phyloP scores from a whole-genome alignment of 1,140 invertebrate species.

The Elysia chlorotica region DNA sequence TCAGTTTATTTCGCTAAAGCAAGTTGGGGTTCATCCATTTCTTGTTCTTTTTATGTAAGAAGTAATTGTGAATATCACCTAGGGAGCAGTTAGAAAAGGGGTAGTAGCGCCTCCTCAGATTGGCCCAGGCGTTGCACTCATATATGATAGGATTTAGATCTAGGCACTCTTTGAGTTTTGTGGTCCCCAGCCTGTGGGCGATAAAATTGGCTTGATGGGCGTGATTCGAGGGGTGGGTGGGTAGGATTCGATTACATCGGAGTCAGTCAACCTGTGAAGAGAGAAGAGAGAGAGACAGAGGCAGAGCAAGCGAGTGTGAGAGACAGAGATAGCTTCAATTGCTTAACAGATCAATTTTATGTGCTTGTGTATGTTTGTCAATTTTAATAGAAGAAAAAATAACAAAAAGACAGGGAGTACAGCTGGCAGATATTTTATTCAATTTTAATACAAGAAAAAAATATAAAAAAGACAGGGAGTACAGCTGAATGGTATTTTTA shows the following conservation, averaged over 20 bases:
- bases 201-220: background rate
- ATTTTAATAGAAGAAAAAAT: too few species aligned
- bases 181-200: background rate
- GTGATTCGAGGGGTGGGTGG: background rate
- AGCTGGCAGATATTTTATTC: background rate
- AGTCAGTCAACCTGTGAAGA: too few species aligned
- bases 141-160: background rate
- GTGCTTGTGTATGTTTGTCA: background rate
- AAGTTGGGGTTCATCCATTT: too few species aligned
- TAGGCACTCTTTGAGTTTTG: background rate
- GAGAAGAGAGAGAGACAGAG: slow-evolving; percentile 5
- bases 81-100: too few species aligned
- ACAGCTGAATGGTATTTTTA: background rate
- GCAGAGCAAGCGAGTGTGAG: background rate
- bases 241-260: background rate
- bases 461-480: background rate
- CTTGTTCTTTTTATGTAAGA: too few species aligned
- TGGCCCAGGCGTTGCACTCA: background rate
- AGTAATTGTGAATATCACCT: too few species aligned
- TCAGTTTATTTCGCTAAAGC: too few species aligned
- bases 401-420: too few species aligned
- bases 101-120: background rate
- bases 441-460: background rate
- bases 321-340: background rate
- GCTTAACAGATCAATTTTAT: background rate